These are phyloP conservation scores for Aphrophora alni DNA, from an alignment of 2,888 invertebrate species.

Conservation along the genomic window DNA sequence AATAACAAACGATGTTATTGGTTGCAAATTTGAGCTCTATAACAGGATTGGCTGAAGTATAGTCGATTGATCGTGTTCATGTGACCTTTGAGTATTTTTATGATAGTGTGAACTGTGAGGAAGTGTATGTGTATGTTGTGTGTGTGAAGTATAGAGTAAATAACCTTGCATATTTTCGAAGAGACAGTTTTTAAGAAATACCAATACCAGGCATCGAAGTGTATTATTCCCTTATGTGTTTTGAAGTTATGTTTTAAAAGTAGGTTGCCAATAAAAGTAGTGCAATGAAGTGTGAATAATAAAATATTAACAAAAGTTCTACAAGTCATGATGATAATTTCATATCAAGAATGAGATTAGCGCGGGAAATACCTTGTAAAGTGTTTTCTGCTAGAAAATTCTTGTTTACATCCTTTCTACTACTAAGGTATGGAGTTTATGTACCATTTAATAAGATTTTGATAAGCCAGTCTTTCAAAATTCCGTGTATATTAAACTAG, in stretches of 20 bases:
- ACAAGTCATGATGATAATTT: neutral
- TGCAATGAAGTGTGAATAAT: neutral
- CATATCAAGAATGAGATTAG: constrained; percentile 18
- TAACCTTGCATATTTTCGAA: constrained; percentile 1
- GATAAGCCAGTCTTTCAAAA: constrained; percentile 6
- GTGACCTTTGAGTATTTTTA: constrained; percentile 6
- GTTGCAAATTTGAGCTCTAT: neutral
- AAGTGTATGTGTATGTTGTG: neutral
- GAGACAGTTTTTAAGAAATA: neutral
- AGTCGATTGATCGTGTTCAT: neutral
- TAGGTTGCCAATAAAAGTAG: neutral
- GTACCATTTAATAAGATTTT: constrained; percentile 6
- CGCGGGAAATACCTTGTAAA: constrained; percentile 25
- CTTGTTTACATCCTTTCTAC: neutral
- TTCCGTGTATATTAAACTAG: neutral
- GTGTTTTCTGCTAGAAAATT: constrained; percentile 30
- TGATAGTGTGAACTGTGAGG: neutral
- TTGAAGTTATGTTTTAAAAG: neutral
- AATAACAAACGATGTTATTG: constrained; percentile 2
- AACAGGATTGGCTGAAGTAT: neutral
- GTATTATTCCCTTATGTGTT: neutral
- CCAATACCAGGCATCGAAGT: neutral
- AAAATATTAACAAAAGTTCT: neutral
- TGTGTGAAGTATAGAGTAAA: neutral
- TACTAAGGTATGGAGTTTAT: neutral